Evolutionary conservation across 2,888 invertebrate species (phyloP).

Genomic region (Heteromurus nitidus): DNA sequence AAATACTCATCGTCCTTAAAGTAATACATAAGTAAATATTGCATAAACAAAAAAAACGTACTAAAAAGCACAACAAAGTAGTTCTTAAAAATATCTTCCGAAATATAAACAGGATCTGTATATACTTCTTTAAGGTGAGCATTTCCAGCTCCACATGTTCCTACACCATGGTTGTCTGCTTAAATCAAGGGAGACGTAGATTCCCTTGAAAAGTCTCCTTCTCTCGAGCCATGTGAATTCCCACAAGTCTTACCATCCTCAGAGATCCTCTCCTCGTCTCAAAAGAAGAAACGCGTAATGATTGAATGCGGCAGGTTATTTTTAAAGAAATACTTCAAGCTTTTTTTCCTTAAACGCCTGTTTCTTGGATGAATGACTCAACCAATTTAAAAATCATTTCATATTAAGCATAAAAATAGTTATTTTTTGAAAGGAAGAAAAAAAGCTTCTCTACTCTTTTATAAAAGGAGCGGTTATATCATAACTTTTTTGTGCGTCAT

Average conservation of each 20-base stretch:
- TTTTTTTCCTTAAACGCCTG: constrained; percentile 25
- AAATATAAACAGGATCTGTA: too few relatives aligned
- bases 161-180: constrained; percentile 54
- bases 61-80: too few relatives aligned
- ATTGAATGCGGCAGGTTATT: constrained; percentile 32
- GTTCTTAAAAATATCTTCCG: too few relatives aligned
- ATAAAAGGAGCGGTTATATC: too few relatives aligned
- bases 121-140: too few relatives aligned
- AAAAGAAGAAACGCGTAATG: constrained; percentile 11
- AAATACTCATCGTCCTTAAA: too few relatives aligned
- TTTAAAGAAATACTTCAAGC: constrained; percentile 1
- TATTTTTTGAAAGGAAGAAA: constrained; percentile 1
- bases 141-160: constrained; percentile 21
- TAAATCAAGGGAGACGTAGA: constrained; percentile 24
- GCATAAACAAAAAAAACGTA: too few relatives aligned
- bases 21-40: too few relatives aligned
- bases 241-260: constrained; percentile 52
- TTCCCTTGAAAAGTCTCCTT: constrained; percentile 14
- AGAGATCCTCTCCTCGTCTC: not conserved
- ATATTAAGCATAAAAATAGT: constrained; percentile 29
- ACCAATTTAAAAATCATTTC: constrained; percentile 58
- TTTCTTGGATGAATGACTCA: constrained; percentile 59
- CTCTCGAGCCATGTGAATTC: constrained; percentile 41
- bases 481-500: not conserved
- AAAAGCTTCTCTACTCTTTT: too few relatives aligned